Base-by-base conservation (phyloP, 2,113 vertebrate genomes). In the Toxotes jaculatrix region DNA sequence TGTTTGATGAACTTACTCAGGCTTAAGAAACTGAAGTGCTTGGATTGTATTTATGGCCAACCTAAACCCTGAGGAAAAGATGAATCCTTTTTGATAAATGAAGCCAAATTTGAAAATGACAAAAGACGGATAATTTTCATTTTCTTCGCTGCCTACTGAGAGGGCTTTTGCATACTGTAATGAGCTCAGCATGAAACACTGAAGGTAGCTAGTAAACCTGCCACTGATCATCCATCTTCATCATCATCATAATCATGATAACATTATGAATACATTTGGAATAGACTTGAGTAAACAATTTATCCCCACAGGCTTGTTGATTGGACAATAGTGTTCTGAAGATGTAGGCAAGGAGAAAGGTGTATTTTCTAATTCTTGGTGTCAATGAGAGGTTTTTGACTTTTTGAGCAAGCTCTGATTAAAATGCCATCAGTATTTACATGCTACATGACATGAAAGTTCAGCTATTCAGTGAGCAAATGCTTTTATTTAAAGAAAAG, bases 121-220 rank as follows among this genome's bases (percentile, higher is more conserved):
- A 65, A 42, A 45, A 6, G 13, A 40, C 3, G 5, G 40, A 27
- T 45, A 23, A 21, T 56, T 5, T 45, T 1, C 12, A 43, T 55
- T 62, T 40, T 62, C 45, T 51, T 32, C 42, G 21, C 9, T 11
- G n/a, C 7, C 17, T n/a, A 14, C 4, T 31, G 31, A 57, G 40
- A 32, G 11, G 21, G 19, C 9, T 21, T 38, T 43, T 1, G 0
- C 38, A 45, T n/a, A 10, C 17, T 14, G 60, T 73, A 66, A 73
- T 72, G 13, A 61, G 10, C 38, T 79, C 76, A 55, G 69, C 57
- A 45, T n/a, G 66, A 71, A 76, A 21, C 63, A 69, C 11, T 45
- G 66, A n/a, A 4, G 17, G 43, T 5, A 36, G 27, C 9, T 10
- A 19, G 9, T 73, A 49, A 36, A n/a, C 64, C 31, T 76, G 65